These are phyloP conservation scores for Antheraea yamamai DNA, from an alignment of 2,888 invertebrate species.

Conservation along the genomic window DNA sequence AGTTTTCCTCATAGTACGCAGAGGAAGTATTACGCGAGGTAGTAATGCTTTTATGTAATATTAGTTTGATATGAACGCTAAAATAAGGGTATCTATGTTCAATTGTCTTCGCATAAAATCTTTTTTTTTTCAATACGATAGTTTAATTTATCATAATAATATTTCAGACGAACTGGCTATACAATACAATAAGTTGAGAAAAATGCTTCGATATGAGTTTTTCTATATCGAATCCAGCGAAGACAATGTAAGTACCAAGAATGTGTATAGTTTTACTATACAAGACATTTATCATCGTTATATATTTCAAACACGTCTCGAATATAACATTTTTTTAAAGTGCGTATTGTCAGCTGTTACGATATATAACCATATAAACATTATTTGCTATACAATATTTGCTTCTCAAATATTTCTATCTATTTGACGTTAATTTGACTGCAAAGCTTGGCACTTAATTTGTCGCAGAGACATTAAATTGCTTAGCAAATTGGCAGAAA, in stretches of 20 bases:
- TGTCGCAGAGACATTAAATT: too few species aligned
- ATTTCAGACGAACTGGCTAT: constrained; percentile 74
- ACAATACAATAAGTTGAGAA: constrained; percentile 70
- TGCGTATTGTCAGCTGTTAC: too few species aligned
- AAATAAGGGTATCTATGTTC: not conserved
- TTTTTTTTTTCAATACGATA: not conserved
- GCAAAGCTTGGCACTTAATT: too few species aligned
- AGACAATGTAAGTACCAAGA: constrained; percentile 63
- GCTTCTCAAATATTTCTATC: too few species aligned
- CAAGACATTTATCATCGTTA: not conserved
- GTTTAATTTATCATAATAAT: not conserved
- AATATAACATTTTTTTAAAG: too few species aligned
- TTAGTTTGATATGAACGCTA: not conserved
- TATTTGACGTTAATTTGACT: too few species aligned
- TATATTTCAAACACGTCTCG: too few species aligned
- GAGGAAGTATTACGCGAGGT: constrained; percentile 43
- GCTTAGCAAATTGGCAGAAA: too few species aligned
- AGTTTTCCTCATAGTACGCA: constrained; percentile 54
- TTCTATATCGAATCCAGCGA: constrained; percentile 80
- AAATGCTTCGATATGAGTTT: constrained; percentile 84
- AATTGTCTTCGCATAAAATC: not conserved
- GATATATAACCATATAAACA: too few species aligned
- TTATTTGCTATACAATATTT: too few species aligned
- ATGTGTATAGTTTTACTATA: not conserved
- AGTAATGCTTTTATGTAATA: not conserved